phyloP scores from a whole-genome alignment of 2,113 vertebrate species.

The Irena cyanogastra region DNA sequence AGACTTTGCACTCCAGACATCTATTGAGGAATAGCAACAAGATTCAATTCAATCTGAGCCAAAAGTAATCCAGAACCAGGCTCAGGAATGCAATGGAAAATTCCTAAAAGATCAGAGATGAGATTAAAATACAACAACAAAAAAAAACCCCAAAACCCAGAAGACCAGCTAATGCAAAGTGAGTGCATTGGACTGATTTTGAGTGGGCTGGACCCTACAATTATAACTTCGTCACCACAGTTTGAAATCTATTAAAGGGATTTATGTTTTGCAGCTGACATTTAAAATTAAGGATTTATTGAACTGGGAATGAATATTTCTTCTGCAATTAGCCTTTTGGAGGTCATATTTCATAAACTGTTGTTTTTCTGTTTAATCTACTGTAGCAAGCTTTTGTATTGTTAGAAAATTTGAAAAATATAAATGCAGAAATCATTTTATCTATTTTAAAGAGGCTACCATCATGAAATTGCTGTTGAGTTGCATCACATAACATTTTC shows the following conservation, averaged over 20 bases:
- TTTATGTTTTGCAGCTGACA: conserved; percentile 69
- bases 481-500: conserved; percentile 22
- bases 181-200: background rate
- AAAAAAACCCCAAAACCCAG: background rate
- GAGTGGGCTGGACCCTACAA: conserved; percentile 43
- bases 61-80: conserved; percentile 17
- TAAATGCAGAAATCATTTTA: background rate
- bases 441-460: conserved; percentile 3
- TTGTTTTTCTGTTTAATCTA: conserved; percentile 53
- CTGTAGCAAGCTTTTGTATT: conserved; percentile 30
- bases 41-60: conserved; percentile 29
- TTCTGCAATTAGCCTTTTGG: conserved; percentile 67
- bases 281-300: conserved; percentile 74
- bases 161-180: background rate
- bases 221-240: conserved; percentile 57
- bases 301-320: conserved; percentile 61
- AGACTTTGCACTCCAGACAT: conserved; percentile 11
- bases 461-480: conserved; percentile 14
- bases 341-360: conserved; percentile 60
- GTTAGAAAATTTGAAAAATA: conserved; percentile 27
- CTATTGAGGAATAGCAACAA: background rate
- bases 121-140: conserved; percentile 25
- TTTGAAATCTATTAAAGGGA: conserved; percentile 70
- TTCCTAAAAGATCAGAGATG: background rate
- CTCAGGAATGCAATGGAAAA: conserved; percentile 45